A percentile compares a stretch with the other conserved stretches of the same genome.
Conservation (phyloP, 2,888 invertebrate species). For the Neoaliturus tenellus region DNA sequence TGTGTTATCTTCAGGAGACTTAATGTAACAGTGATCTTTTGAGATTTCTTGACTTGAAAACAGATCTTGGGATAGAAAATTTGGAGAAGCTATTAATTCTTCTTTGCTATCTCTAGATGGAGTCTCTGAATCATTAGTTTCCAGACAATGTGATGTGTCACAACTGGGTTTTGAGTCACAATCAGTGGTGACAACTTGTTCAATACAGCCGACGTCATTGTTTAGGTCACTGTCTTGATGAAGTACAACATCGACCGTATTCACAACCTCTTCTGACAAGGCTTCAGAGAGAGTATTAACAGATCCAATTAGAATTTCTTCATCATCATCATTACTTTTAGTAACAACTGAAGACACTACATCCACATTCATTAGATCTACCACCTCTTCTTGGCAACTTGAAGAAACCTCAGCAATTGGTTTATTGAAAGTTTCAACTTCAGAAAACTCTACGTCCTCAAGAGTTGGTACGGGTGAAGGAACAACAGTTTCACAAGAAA, state of each 20-base stretch:
- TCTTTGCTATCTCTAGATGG: background rate
- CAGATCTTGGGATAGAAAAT: background rate
- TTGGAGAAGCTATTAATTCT: background rate
- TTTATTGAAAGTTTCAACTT: background rate
- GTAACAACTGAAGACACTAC: background rate
- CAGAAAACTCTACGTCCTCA: slow-evolving; percentile 1
- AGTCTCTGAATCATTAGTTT: background rate
- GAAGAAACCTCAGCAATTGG: background rate
- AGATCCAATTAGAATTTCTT: background rate
- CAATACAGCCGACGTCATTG: background rate
- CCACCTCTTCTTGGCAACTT: background rate
- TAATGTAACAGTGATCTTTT: slow-evolving; percentile 20
- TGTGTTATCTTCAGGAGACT: background rate
- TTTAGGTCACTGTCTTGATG: background rate
- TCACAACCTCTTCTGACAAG: background rate
- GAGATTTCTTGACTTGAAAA: background rate
- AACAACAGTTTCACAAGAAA: background rate
- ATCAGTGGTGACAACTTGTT: background rate
- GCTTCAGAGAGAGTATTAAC: background rate
- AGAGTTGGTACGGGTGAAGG: background rate
- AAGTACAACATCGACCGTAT: no score
- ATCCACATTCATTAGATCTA: background rate
- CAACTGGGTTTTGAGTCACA: background rate
- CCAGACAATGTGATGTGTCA: background rate
- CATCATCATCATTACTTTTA: background rate